Evolutionary conservation across 1,140 invertebrate species (phyloP), one percentile per base, ranked within the genome.

Genomic region (Heliothis subflexa): DNA sequence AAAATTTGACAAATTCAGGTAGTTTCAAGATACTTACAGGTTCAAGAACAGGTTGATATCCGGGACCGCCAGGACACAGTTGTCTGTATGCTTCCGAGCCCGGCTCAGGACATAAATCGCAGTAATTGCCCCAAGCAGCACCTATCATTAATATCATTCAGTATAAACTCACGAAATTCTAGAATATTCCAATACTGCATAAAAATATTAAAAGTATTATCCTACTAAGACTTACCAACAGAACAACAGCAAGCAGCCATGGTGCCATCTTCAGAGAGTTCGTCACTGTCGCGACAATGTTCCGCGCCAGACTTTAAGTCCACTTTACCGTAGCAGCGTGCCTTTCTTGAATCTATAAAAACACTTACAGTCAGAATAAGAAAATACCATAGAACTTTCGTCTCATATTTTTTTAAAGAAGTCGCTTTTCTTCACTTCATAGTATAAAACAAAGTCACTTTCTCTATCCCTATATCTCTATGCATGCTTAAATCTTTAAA

Each of bases 161-260:
- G 5, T 55, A 40, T 25, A 25, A 57, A 57, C 18, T 55, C 11
- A 7, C 12, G 13, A 13, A 3, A 13, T 25, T 33, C 33, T 33
- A 33, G 33, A 33, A 5, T 33, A 57, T n/a, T 9, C 10, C 13
- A 14, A 76, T 55, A 52, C 45, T 12, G 33, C 5, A 10, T 3
- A 16, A 2, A 16, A 40, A 3, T n/a, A 16, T 70, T 70, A 21
- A 10, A 7, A 13, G 0, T 16, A 45, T 21, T 21, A n/a, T 12
- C 21, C 12, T n/a, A n/a, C n/a, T n/a, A n/a, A 4, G 0, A 85
- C 91, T 82, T 13, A 94, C 92, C 98, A 16, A 98, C 96, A 62
- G 97, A 97, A 91, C 98, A 99, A 88, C 98, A 99, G 87, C 98
- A 99, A 0, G 97, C 96, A 0, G 98, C 96, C 91, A 97, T 96